Percentiles rank a stretch among this genome's conserved stretches.
Conservation (phyloP, 2,888 invertebrate species). For the Dastarcus helophoroides region DNA sequence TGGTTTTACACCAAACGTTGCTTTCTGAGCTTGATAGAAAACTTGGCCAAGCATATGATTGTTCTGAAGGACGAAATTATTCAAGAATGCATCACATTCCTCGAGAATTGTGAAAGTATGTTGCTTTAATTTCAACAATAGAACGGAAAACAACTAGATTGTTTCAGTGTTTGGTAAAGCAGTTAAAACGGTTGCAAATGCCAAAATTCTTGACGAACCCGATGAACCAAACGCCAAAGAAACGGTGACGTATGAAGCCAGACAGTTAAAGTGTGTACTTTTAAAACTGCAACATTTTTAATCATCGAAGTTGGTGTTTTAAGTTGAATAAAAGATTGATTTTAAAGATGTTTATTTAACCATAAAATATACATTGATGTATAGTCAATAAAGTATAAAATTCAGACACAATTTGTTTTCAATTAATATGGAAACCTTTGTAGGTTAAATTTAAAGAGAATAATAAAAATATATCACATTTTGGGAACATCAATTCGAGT, state of each 20-base stretch:
- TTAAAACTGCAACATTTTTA: constrained; percentile 47
- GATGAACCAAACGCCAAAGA: constrained; percentile 64
- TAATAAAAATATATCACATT: too few species aligned
- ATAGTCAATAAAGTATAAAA: too few species aligned
- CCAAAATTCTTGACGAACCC: constrained; percentile 58
- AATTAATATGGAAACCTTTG: too few species aligned
- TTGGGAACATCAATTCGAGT: too few species aligned
- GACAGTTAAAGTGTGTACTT: constrained; percentile 71
- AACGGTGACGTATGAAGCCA: constrained; percentile 83
- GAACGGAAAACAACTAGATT: constrained; percentile 3
- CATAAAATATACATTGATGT: constrained; percentile 1
- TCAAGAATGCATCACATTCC: constrained; percentile 76
- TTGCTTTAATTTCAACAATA: constrained; percentile 8
- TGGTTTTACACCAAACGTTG: constrained; percentile 98
- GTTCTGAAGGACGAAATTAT: constrained; percentile 77
- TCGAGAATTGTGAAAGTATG: constrained; percentile 78
- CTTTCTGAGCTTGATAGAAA: constrained; percentile 85
- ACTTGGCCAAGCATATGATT: constrained; percentile 81
- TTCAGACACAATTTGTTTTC: too few species aligned
- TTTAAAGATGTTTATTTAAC: constrained; percentile 1
- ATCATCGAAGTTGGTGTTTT: constrained; percentile 3
- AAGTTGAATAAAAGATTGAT: background rate
- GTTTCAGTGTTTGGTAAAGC: constrained; percentile 68
- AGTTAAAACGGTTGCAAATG: constrained; percentile 72
- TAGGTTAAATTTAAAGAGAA: too few species aligned